phyloP scores from a whole-genome alignment of 2,113 vertebrate species.

The Rissa tridactyla region DNA sequence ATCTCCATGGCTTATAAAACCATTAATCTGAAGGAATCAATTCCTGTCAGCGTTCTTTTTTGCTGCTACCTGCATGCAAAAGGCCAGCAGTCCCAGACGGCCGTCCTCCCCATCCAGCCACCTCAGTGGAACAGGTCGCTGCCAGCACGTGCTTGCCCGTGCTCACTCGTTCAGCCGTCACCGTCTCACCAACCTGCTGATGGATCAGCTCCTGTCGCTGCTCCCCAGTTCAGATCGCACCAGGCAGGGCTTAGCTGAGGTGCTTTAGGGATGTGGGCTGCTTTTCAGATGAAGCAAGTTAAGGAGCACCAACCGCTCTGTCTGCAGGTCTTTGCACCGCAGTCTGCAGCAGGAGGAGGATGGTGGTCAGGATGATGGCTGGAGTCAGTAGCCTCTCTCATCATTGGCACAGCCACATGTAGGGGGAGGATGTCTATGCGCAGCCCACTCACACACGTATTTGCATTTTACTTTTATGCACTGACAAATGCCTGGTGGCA shows the following conservation, averaged over 20 bases:
- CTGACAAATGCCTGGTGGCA: neutral
- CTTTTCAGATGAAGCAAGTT: neutral
- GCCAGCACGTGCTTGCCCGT: neutral
- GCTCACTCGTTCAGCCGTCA: rapidly evolving
- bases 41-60: neutral
- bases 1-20: neutral
- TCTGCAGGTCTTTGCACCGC: neutral
- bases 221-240: neutral
- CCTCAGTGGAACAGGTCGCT: rapidly evolving
- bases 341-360: neutral
- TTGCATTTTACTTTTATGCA: neutral
- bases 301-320: neutral
- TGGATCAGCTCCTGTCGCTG: neutral
- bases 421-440: neutral
- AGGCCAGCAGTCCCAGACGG: neutral
- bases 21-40: neutral
- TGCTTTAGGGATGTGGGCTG: neutral
- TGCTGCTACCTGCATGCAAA: neutral
- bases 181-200: rapidly evolving
- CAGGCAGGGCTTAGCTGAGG: neutral
- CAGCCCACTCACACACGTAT: neutral
- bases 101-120: rapidly evolving
- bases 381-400: neutral
- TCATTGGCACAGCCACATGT: neutral
- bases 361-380: rapidly evolving